phyloP scores from a whole-genome alignment of 92 coral and sea anemone genomes.

The Actinernus sp. region DNA sequence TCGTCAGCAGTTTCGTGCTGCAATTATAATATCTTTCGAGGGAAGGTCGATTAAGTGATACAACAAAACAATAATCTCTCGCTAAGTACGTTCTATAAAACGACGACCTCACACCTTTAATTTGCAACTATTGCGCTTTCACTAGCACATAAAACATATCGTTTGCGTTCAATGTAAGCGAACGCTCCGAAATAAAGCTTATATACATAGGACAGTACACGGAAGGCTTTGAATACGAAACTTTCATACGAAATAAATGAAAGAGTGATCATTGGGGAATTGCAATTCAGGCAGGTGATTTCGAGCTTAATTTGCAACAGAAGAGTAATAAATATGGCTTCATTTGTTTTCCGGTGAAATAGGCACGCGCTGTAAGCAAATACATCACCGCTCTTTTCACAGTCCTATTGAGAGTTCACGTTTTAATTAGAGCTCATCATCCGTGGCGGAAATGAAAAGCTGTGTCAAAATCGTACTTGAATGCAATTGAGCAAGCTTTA shows the following conservation, averaged over 20 bases:
- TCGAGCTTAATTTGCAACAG: conserved; percentile 74
- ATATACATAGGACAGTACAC: conserved; percentile 3
- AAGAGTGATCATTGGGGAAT: conserved; percentile 47
- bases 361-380: conserved; percentile 64
- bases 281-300: conserved; percentile 69
- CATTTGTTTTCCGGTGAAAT: conserved; percentile 86
- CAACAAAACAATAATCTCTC: no score
- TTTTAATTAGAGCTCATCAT: conserved; percentile 72
- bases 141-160: no score
- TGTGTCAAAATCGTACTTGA: conserved; percentile 31
- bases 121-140: no score
- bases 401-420: conserved; percentile 55
- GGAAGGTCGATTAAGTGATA: no score
- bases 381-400: conserved; percentile 14
- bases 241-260: conserved; percentile 80
- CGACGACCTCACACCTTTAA: no score
- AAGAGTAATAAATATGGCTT: conserved; percentile 80
- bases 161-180: no score
- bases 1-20: no score
- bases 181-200: no score
- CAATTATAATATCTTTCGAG: no score
- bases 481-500: conserved; percentile 30
- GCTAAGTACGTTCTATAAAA: no score
- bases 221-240: conserved; percentile 1
- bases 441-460: conserved; percentile 64